Base-by-base conservation (phyloP, 1,140 invertebrate genomes). In the Stenopsyche tienmushanensis region DNA sequence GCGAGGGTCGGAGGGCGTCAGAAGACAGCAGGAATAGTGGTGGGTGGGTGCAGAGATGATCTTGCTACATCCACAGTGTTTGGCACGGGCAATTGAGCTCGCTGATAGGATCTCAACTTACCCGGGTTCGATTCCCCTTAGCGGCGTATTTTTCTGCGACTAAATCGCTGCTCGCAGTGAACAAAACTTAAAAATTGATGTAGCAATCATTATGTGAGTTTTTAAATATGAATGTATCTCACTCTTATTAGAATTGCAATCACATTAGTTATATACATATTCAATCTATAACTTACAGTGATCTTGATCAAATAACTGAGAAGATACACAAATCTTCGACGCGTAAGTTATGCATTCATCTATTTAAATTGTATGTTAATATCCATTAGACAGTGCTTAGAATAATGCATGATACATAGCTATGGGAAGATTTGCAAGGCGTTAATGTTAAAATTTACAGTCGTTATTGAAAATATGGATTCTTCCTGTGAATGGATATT, bases 51-150 rank as follows among this genome's bases (percentile, higher is more conserved):
- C 24, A 13, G 42, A 60, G 57, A 60, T 60, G 57, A 60, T 60
- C 57, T 60, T 24, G 42, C 50, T 54, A 45, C 60, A 57, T 60
- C 42, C 57, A 42, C 60, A 29, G 66, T 39, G 50, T 59, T 66
- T 69, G 67, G 68, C 64, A 70, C 68, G 68, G 68, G 68, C 68
- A 70, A 70, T 70, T 70, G 68, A 70, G 60, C 65, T 45, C 65
- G 62, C 65, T 70, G 68, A 70, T 70, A 70, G 65, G 64, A 70
- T 70, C 68, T 64, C 49, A 44, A 57, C 67, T 65, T 65, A 58
- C 67, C 67, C 50, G 42, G 39, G 53, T 62, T 69, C 64, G 59
- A 69, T 69, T 69, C 64, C 65, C 57, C 60, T 63, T 50, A 54
- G 59, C 42, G 52, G 59, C 65, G 67, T 65, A 66, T 63, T 69